Evolutionary conservation across 2,888 invertebrate genomes (phyloP).

Genomic region (Tetragonula carbonaria): DNA sequence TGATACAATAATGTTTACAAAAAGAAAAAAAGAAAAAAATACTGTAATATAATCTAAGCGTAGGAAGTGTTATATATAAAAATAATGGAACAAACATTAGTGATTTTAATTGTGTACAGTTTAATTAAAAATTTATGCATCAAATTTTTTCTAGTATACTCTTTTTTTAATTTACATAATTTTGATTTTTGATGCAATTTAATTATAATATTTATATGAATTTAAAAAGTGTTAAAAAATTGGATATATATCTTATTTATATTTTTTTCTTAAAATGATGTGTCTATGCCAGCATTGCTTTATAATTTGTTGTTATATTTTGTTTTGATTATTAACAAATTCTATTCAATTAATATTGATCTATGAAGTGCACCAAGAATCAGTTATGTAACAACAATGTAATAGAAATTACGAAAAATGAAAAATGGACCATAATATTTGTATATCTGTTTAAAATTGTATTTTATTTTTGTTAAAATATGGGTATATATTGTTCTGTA

Average conservation of each 20-base stretch:
- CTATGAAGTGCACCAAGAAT: not conserved
- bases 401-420: conserved; percentile 10
- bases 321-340: conserved; percentile 17
- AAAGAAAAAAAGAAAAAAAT: conserved; percentile 29
- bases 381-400: not conserved
- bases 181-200: conserved; percentile 1
- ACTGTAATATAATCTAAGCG: conserved; percentile 53
- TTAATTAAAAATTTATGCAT: conserved; percentile 7
- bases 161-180: not conserved
- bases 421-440: conserved; percentile 7
- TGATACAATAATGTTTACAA: conserved; percentile 41
- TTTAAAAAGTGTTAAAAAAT: conserved; percentile 17
- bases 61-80: conserved; percentile 45
- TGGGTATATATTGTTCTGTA: not conserved
- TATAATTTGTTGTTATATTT: conserved; percentile 9
- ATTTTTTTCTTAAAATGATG: not conserved
- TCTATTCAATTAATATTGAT: not conserved
- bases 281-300: conserved; percentile 5
- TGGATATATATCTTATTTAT: not conserved
- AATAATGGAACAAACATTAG: conserved; percentile 18
- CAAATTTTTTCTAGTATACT: not conserved
- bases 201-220: conserved; percentile 1
- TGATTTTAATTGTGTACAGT: conserved; percentile 42
- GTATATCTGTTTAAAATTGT: conserved; percentile 1
- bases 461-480: conserved; percentile 1